Conservation (phyloP, 2,113 vertebrate species). For the Burhinus bistriatus region DNA sequence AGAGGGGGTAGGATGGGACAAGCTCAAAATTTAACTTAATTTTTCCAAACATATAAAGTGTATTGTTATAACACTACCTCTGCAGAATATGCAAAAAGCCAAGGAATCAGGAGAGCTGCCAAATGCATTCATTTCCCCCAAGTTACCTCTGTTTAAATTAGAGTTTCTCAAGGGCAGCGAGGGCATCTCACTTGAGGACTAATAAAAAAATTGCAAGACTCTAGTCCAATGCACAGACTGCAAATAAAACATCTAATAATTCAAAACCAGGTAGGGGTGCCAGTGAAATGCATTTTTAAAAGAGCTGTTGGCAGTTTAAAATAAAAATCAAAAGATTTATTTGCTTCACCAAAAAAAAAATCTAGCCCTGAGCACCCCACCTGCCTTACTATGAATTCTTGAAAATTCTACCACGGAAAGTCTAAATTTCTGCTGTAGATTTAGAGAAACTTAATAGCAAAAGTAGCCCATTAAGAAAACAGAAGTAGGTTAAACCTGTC, state of each 20-base stretch:
- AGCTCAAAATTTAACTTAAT: background rate
- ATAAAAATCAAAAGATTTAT: background rate
- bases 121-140: background rate
- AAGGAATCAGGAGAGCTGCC: slow-evolving; percentile 7
- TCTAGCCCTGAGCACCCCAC: background rate
- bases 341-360: background rate
- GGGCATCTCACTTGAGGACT: slow-evolving; percentile 9
- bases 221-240: background rate
- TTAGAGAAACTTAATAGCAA: background rate
- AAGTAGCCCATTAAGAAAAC: background rate
- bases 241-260: slow-evolving; percentile 28
- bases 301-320: background rate
- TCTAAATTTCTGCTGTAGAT: background rate
- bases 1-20: background rate
- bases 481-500: background rate
- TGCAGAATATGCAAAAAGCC: slow-evolving; percentile 8
- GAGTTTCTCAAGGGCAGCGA: background rate
- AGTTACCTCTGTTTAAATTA: slow-evolving; percentile 5
- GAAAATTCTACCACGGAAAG: background rate
- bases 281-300: background rate
- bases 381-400: background rate
- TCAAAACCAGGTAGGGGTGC: background rate
- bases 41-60: background rate
- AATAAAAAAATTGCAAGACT: slow-evolving; percentile 12
- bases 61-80: background rate